A percentile compares a stretch with the other conserved stretches of the same genome.
These are phyloP conservation scores for Coregonus ussuriensis DNA, from an alignment of 2,797 vertebrate genomes.

Conservation along the genomic window DNA sequence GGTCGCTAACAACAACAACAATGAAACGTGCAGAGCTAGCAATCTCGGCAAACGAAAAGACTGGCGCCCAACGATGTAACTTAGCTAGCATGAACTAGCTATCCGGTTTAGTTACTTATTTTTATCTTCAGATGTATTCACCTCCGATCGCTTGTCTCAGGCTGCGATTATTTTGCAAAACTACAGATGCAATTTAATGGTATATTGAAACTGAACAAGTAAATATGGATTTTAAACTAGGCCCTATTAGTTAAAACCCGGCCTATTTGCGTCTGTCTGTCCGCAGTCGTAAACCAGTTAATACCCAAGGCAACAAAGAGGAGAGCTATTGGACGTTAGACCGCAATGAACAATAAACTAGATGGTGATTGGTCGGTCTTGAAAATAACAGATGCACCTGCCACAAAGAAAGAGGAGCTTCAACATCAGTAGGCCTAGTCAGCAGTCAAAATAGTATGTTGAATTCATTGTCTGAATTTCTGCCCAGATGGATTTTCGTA, in stretches of 20 bases:
- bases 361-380: slow-evolving; percentile 58
- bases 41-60: slow-evolving; percentile 67
- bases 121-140: slow-evolving; percentile 3
- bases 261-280: slow-evolving; percentile 64
- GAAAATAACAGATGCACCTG: slow-evolving; percentile 49
- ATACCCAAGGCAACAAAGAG: slow-evolving; percentile 7
- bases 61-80: slow-evolving; percentile 59
- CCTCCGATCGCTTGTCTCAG: slow-evolving; percentile 10
- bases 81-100: slow-evolving; percentile 25
- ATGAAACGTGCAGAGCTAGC: slow-evolving; percentile 58
- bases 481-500: neutral
- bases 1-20: slow-evolving; percentile 48
- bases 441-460: neutral
- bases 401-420: slow-evolving; percentile 65
- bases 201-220: neutral
- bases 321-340: slow-evolving; percentile 45
- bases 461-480: neutral
- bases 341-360: slow-evolving; percentile 21
- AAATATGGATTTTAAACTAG: slow-evolving; percentile 30
- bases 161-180: slow-evolving; percentile 48
- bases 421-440: neutral
- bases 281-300: slow-evolving; percentile 54
- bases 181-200: neutral
- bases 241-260: slow-evolving; percentile 57
- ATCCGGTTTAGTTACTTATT: slow-evolving; percentile 51